Conservation (phyloP, 1,140 invertebrate genomes). For the Macrosteles quadrilineatus region DNA sequence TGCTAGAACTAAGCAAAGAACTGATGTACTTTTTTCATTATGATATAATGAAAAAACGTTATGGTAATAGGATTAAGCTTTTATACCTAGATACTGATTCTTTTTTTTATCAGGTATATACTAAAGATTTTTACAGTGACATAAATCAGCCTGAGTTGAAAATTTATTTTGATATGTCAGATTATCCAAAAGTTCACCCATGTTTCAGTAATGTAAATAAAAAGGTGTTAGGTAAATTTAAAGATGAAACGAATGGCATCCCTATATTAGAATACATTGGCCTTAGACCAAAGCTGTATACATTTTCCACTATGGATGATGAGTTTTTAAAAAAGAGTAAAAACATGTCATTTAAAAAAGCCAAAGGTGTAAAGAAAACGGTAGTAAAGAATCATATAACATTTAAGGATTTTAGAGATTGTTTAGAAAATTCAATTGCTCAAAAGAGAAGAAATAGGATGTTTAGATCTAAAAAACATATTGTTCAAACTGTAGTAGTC, state of each 20-base stretch:
- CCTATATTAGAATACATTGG: slow-evolving; percentile 50
- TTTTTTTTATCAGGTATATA: slow-evolving; percentile 46
- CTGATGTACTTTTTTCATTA: slow-evolving; percentile 40
- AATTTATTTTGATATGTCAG: slow-evolving; percentile 36
- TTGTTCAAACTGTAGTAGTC: slow-evolving; percentile 28
- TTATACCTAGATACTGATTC: slow-evolving; percentile 51
- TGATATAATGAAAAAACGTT: slow-evolving; percentile 23
- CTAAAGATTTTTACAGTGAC: slow-evolving; percentile 36
- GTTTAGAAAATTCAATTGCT: slow-evolving; percentile 26
- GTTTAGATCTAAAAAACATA: slow-evolving; percentile 34
- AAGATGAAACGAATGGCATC: slow-evolving; percentile 52
- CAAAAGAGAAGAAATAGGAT: slow-evolving; percentile 10
- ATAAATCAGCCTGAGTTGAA: slow-evolving; percentile 27
- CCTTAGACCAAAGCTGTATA: slow-evolving; percentile 52
- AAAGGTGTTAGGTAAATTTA: slow-evolving; percentile 55
- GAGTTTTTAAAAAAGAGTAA: slow-evolving; percentile 22
- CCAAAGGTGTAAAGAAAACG: slow-evolving; percentile 42
- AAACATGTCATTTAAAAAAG: slow-evolving; percentile 36
- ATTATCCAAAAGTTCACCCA: slow-evolving; percentile 37
- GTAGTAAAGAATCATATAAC: slow-evolving; percentile 35
- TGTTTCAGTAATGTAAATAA: slow-evolving; percentile 41
- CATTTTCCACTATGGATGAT: slow-evolving; percentile 39
- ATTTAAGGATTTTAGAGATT: slow-evolving; percentile 33
- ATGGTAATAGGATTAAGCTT: slow-evolving; percentile 38
- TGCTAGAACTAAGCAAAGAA: slow-evolving; percentile 36